A percentile compares a stretch with the other conserved stretches of the same genome.
These are phyloP conservation scores for Pararge aegeria DNA, from an alignment of 1,140 invertebrate species.

Conservation along the genomic window DNA sequence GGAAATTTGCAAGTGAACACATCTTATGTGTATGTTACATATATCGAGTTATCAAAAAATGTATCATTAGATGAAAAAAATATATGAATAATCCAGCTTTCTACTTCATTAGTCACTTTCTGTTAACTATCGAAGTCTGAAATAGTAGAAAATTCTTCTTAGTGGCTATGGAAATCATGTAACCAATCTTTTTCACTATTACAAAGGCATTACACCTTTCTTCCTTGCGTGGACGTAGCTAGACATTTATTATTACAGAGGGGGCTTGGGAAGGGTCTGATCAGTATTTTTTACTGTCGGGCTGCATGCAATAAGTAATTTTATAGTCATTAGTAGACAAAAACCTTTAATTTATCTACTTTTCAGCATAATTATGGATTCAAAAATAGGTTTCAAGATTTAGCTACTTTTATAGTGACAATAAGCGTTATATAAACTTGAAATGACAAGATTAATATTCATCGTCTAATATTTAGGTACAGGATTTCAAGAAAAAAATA, in stretches of 20 bases:
- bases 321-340: no score
- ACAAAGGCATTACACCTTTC: conserved; percentile 44
- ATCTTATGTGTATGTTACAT: conserved; percentile 58
- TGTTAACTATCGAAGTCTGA: conserved; percentile 38
- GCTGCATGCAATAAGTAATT: background rate
- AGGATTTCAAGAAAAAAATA: no score
- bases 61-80: conserved; percentile 66
- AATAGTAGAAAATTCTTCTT: conserved; percentile 57
- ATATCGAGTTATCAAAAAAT: conserved; percentile 67
- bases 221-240: conserved; percentile 15
- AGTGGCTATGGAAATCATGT: conserved; percentile 56
- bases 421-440: no score
- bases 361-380: no score
- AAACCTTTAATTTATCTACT: no score
- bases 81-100: conserved; percentile 64
- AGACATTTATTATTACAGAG: conserved; percentile 9
- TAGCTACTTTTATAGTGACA: no score
- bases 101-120: conserved; percentile 47
- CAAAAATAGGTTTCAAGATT: no score
- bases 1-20: background rate
- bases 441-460: no score
- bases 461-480: no score
- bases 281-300: background rate
- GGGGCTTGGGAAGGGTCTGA: background rate
- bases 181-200: conserved; percentile 66